Evolutionary conservation across 2,888 invertebrate genomes (phyloP), one percentile per base, ranked within the genome.

Genomic region (Pyrgus malvae): DNA sequence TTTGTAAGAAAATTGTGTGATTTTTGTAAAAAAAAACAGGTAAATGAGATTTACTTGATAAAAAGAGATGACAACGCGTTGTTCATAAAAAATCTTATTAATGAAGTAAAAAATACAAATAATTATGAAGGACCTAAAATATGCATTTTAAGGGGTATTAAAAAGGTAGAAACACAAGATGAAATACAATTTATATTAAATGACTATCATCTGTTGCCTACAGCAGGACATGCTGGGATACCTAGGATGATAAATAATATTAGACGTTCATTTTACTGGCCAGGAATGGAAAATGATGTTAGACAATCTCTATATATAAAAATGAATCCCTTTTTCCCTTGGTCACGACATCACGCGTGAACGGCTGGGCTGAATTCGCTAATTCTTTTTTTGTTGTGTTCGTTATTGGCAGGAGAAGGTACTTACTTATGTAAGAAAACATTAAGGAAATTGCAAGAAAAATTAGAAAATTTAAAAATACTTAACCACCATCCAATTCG

Each of bases 121-220:
- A n/a, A 38, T 23, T 23, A 8, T 5, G 8, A 5, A 5, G 23
- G 23, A 7, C 23, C 23, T 7, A 5, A 8, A 8, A 12, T 17
- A n/a, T 17, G 16, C 16, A 14, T 17, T 35, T n/a, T 31, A 19
- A 29, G 53, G 56, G 57, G 56, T 19, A 19, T 62, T 25, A 44
- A 48, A 31, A 62, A 55, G 60, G 61, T 63, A 16, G 19, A 21
- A 4, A 44, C 58, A 56, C 37, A 58, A 0, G 45, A 62, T 0
- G 61, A 64, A 6, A 61, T 59, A 17, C 19, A 12, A 23, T 29
- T 60, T 21, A 66, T 67, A 21, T 23, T 66, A 5, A 60, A 66
- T 44, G 66, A 66, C 14, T 65, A 35, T 55, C 66, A 66, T 37
- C 16, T 59, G 17, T 33, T 66, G 5, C 62, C 64, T 0, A 62